These are phyloP conservation scores for Antedon bifida DNA, from an alignment of 35 echinoderm and acorn worm genomes.

Conservation along the genomic window DNA sequence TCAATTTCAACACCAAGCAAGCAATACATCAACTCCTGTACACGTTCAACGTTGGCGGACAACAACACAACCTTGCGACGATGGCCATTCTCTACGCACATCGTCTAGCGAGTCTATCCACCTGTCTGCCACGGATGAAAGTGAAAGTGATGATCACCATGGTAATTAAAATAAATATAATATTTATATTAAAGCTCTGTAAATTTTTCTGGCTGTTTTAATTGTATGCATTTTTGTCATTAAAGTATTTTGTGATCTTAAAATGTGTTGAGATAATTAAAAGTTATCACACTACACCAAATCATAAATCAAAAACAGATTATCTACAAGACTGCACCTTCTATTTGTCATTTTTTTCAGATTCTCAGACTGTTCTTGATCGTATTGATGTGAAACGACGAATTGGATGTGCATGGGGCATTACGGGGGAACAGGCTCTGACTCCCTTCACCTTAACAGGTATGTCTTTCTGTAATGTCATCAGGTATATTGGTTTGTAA, in stretches of 20 bases:
- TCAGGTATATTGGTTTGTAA: not conserved
- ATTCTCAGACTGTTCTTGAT: not conserved
- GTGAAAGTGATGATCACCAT: not conserved
- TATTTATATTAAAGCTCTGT: too few species aligned
- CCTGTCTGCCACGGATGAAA: not conserved
- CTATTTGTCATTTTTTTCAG: not conserved
- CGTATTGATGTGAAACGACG: conserved; percentile 12
- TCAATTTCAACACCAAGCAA: not conserved
- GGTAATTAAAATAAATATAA: not conserved
- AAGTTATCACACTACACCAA: too few species aligned
- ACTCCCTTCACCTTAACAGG: conserved; percentile 66
- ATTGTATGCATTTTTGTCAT: too few species aligned
- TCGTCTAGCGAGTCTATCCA: not conserved
- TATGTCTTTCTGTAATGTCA: too few species aligned
- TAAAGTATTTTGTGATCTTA: too few species aligned
- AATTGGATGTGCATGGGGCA: conserved; percentile 61
- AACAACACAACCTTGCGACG: not conserved
- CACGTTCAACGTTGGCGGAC: not conserved
- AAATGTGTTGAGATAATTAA: too few species aligned
- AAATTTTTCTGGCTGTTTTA: too few species aligned
- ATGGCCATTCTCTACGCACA: not conserved
- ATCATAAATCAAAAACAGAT: too few species aligned
- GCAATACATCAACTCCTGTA: not conserved
- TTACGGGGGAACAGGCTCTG: conserved; percentile 81
- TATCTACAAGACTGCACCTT: too few species aligned